phyloP scores from a whole-genome alignment of 2,888 invertebrate genomes.

The Polylopha cassiicola region DNA sequence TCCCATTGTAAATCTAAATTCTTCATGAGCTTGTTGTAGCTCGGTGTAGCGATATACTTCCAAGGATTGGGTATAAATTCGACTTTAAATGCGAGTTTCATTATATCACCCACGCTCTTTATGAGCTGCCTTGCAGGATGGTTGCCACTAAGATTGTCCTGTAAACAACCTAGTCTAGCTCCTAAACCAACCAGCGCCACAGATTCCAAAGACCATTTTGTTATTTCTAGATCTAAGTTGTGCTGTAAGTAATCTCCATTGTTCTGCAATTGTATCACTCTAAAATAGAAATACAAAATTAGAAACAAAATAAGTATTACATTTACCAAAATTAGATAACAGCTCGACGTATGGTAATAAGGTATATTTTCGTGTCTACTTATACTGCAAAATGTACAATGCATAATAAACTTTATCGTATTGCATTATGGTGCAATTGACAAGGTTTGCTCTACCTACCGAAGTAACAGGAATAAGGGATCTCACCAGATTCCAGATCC shows the following conservation, averaged over 20 bases:
- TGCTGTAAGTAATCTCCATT: slow-evolving; percentile 42
- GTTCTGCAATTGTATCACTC: slow-evolving; percentile 46
- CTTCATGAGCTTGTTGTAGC: slow-evolving; percentile 50
- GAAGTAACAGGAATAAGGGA: too few species aligned
- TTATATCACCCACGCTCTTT: slow-evolving; percentile 44
- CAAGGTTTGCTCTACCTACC: too few species aligned
- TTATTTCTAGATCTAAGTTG: slow-evolving; percentile 73
- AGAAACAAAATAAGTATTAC: too few species aligned
- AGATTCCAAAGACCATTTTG: slow-evolving; percentile 81
- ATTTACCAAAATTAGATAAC: too few species aligned
- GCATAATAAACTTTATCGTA: too few species aligned
- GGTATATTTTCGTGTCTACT: too few species aligned
- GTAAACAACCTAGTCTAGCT: slow-evolving; percentile 51
- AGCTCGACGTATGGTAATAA: too few species aligned
- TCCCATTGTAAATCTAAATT: slow-evolving; percentile 58
- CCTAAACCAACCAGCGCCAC: slow-evolving; percentile 56
- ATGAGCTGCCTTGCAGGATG: slow-evolving; percentile 51
- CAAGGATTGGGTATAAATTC: slow-evolving; percentile 53
- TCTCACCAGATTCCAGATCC: too few species aligned
- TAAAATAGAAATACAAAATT: slow-evolving; percentile 39
- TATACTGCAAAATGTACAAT: too few species aligned
- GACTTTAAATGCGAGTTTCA: slow-evolving; percentile 43
- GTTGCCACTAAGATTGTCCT: slow-evolving; percentile 42
- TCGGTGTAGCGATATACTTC: slow-evolving; percentile 47
- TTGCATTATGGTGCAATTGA: too few species aligned